Conservation (phyloP, 30 jellyfish, hydroid and myxozoan species). For the Aurelia sp. region DNA sequence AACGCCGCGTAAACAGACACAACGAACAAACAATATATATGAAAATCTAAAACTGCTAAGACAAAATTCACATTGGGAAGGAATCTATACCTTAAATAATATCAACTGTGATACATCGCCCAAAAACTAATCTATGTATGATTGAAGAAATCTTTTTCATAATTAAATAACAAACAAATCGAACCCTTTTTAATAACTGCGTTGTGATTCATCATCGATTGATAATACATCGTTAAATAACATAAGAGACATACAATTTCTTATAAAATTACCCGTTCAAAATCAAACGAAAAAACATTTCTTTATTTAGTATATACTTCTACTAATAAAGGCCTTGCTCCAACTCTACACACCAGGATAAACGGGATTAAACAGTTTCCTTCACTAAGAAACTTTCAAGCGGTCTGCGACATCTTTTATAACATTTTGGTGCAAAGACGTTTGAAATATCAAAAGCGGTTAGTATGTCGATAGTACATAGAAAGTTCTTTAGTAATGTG, state of each 20-base stretch:
- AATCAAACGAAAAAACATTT: constrained; percentile 28
- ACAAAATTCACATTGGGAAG: constrained; percentile 51
- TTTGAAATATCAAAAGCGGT: no score
- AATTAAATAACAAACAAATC: constrained; percentile 65
- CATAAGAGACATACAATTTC: constrained; percentile 68
- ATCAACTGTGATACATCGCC: constrained; percentile 69
- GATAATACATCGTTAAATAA: constrained; percentile 61
- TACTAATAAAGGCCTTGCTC: constrained; percentile 8
- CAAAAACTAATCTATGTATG: constrained; percentile 61
- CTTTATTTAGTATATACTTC: constrained; percentile 19
- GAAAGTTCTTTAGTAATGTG: no score
- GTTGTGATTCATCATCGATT: constrained; percentile 54
- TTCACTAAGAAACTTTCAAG: no score
- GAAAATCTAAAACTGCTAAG: constrained; percentile 44
- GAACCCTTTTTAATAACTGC: constrained; percentile 62
- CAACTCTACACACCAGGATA: background rate
- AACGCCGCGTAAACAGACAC: constrained; percentile 47
- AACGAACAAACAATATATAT: constrained; percentile 32
- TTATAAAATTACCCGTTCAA: constrained; percentile 70
- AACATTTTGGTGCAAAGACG: no score
- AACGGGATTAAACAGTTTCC: no score
- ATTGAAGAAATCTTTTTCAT: constrained; percentile 39
- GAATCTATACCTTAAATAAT: constrained; percentile 61
- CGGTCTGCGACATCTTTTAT: no score
- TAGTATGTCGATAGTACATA: no score